These are phyloP conservation scores for Oxyteleia sp. DNA, from an alignment of 2,888 invertebrate genomes.

Conservation along the genomic window DNA sequence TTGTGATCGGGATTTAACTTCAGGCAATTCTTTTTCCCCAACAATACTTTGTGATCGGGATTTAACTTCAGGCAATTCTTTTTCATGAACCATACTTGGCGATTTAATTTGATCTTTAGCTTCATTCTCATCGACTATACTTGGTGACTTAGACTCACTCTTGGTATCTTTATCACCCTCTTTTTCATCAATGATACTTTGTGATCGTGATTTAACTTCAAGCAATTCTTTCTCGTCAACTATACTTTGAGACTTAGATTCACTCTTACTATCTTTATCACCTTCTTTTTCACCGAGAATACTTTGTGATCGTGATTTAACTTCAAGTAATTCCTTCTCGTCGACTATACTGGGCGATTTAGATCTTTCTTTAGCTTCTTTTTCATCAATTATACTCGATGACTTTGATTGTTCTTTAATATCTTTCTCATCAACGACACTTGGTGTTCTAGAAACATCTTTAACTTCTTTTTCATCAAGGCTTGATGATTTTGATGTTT, in stretches of 20 bases:
- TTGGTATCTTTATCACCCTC: not conserved
- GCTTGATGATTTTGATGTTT: no score
- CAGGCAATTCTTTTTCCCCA: no score
- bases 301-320: conserved; percentile 60
- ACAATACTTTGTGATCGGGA: no score
- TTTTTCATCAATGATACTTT: conserved; percentile 55
- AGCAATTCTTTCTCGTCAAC: conserved; percentile 19
- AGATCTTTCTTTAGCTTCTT: no score
- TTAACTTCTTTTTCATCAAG: conserved; percentile 43
- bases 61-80: no score
- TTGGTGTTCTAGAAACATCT: conserved; percentile 8
- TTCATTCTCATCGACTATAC: conserved; percentile 35
- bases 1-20: conserved; percentile 57
- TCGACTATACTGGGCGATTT: no score
- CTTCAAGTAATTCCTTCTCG: not conserved
- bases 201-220: conserved; percentile 54
- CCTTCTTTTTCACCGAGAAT: conserved; percentile 48
- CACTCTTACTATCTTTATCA: conserved; percentile 9
- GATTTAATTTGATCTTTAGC: conserved; percentile 30
- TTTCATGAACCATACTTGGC: conserved; percentile 44
- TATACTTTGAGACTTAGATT: conserved; percentile 58
- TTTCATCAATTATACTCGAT: conserved; percentile 44
- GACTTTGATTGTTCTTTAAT: conserved; percentile 30
- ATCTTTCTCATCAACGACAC: no score
- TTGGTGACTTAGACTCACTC: conserved; percentile 60